Conservation (phyloP, 1,140 invertebrate species). For the Nomia melanderi region DNA sequence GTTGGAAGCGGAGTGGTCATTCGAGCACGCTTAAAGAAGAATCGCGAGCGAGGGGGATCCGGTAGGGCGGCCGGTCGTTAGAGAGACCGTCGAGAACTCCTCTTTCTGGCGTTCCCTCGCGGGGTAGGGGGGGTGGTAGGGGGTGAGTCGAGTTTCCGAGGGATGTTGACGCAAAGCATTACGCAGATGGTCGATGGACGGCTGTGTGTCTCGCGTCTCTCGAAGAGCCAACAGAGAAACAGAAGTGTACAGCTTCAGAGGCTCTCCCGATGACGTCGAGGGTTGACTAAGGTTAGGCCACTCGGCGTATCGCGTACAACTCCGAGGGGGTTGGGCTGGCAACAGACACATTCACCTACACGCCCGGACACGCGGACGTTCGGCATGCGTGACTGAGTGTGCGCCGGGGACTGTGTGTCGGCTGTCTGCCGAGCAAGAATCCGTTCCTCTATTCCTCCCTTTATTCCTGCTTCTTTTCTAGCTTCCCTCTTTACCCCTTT, state of each 20-base stretch:
- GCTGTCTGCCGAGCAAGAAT: too few relatives aligned
- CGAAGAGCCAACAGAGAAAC: slow-evolving; percentile 44
- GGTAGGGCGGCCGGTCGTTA: background rate
- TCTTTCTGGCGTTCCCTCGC: too few relatives aligned
- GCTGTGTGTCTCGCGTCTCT: slow-evolving; percentile 51
- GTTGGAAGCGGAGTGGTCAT: slow-evolving; percentile 37
- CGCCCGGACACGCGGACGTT: background rate
- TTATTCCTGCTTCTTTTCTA: too few relatives aligned
- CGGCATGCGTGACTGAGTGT: slow-evolving; percentile 34
- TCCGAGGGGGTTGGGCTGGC: background rate
- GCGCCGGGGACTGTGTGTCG: slow-evolving; percentile 18
- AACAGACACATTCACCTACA: slow-evolving; percentile 32
- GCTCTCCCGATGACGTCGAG: slow-evolving; percentile 61
- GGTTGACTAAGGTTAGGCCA: slow-evolving; percentile 68
- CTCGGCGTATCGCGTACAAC: slow-evolving; percentile 54
- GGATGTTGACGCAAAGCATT: slow-evolving; percentile 69
- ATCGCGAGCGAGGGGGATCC: slow-evolving; percentile 24
- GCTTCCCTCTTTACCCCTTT: too few relatives aligned
- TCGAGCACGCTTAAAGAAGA: slow-evolving; percentile 41
- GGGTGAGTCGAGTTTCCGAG: slow-evolving; percentile 10
- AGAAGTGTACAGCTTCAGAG: slow-evolving; percentile 53
- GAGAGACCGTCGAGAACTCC: too few relatives aligned
- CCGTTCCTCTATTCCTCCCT: too few relatives aligned
- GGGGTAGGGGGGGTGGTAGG: background rate
- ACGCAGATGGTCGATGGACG: slow-evolving; percentile 63